phyloP scores from a whole-genome alignment of 2,113 vertebrate genomes.

The Psilopsiagon aymara region DNA sequence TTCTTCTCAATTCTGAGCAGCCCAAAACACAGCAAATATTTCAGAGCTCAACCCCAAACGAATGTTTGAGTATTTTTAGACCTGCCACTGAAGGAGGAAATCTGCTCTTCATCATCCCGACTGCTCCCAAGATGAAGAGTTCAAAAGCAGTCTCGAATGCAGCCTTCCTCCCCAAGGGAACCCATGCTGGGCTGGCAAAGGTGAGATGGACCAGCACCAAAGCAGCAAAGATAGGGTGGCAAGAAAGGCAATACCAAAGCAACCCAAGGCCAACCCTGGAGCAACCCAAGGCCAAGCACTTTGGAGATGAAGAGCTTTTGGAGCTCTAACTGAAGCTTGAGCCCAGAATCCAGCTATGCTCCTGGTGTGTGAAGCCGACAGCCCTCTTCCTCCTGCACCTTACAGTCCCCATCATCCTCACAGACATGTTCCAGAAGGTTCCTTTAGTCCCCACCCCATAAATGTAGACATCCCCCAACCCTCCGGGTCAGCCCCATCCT shows the following conservation, averaged over 20 bases:
- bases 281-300: neutral
- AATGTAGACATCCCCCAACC: neutral
- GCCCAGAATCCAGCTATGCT: neutral
- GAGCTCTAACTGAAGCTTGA: accelerated
- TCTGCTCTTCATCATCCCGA: neutral
- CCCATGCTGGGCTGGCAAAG: neutral
- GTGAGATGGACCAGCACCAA: neutral
- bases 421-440: neutral
- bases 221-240: neutral
- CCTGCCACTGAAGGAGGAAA: neutral
- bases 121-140: neutral
- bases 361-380: neutral
- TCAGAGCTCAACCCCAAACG: neutral
- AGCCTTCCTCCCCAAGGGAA: neutral
- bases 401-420: neutral
- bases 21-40: neutral
- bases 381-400: neutral
- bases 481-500: neutral
- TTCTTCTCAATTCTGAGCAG: neutral
- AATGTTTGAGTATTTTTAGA: neutral
- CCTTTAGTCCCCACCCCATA: neutral
- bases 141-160: neutral
- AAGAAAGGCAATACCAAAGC: neutral
- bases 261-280: too few relatives aligned
- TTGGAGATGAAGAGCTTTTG: neutral